Evolutionary conservation across 2,888 invertebrate species (phyloP), one percentile per base, ranked within the genome.

Genomic region (Drosophila prostipennis): DNA sequence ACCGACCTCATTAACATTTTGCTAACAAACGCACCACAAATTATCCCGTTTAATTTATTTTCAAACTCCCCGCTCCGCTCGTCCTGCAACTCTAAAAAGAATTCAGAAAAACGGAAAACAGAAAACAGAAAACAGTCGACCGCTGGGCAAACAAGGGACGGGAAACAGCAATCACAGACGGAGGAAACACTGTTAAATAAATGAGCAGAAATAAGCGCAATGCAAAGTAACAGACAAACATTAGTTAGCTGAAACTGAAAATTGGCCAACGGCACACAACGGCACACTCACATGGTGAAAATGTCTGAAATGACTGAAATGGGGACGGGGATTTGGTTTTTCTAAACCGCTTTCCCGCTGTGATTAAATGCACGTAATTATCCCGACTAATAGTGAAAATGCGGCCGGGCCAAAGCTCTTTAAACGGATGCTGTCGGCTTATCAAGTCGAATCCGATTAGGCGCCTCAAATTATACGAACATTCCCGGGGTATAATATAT

Each of bases 321-420:
- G 19, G 42, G 19, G 19, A 11, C 6, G 11, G 14, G 61, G 48
- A 42, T 57, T 49, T 42, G 34, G 63, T 60, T 70, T 52, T 49
- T 63, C 51, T 42, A 29, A 45, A 67, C 64, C 74, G 42, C 69
- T 69, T 74, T 60, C 69, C 64, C 40, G 65, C 56, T 46, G 57
- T 79, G 79, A 79, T 80, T 77, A 77, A 82, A 81, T 74, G 72
- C 64, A 65, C 65, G 70, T 82, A 74, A 76, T 74, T 74, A 81
- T 67, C 63, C 58, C 23, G 59, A 61, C 61, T 58, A 69, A 72
- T 54, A 69, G 70, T 37, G 42, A 51, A 54, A 46, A 46, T 40
- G 29, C 34, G 37, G 43, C 23, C 51, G 34, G n/a, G 23, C 39
- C 34, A 26, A 26, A 40, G 32, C 45, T 61, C 61, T 61, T 61